Evolutionary conservation across 2,888 invertebrate genomes (phyloP).

Genomic region (Dryomyza anilis): DNA sequence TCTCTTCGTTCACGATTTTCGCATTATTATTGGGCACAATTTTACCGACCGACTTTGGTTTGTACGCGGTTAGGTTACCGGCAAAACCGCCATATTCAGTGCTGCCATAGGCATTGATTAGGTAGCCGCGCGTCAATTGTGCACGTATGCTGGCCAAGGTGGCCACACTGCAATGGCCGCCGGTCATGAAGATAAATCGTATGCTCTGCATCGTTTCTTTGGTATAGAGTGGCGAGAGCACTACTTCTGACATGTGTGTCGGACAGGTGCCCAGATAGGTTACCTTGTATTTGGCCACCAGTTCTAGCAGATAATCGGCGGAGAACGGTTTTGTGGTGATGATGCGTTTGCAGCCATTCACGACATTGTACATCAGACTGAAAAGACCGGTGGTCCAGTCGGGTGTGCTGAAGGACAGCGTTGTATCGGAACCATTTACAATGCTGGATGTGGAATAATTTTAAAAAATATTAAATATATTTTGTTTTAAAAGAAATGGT

Average conservation of each 20-base stretch:
- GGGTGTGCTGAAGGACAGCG: constrained; percentile 39
- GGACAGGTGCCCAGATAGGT: constrained; percentile 20
- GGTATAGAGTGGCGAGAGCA: background rate
- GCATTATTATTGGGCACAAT: constrained; percentile 38
- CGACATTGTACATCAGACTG: constrained; percentile 33
- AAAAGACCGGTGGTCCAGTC: constrained; percentile 46
- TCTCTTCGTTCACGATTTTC: constrained; percentile 46
- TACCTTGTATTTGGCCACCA: constrained; percentile 44
- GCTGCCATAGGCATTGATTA: constrained; percentile 40
- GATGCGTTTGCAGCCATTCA: constrained; percentile 42
- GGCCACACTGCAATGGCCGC: background rate
- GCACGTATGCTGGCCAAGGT: constrained; percentile 15
- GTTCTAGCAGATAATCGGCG: constrained; percentile 39
- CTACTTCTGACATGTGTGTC: background rate
- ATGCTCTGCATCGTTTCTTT: constrained; percentile 4
- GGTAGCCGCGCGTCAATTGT: constrained; percentile 28
- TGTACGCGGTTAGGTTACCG: constrained; percentile 40
- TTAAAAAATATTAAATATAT: background rate
- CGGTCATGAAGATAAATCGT: background rate
- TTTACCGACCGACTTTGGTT: constrained; percentile 44
- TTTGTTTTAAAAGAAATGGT: background rate
- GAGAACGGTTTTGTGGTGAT: constrained; percentile 42
- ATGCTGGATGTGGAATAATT: constrained; percentile 31
- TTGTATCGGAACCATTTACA: constrained; percentile 35
- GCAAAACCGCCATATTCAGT: constrained; percentile 41